These are phyloP conservation scores for Lingula anatina DNA, from an alignment of 2,888 invertebrate species.

Conservation along the genomic window DNA sequence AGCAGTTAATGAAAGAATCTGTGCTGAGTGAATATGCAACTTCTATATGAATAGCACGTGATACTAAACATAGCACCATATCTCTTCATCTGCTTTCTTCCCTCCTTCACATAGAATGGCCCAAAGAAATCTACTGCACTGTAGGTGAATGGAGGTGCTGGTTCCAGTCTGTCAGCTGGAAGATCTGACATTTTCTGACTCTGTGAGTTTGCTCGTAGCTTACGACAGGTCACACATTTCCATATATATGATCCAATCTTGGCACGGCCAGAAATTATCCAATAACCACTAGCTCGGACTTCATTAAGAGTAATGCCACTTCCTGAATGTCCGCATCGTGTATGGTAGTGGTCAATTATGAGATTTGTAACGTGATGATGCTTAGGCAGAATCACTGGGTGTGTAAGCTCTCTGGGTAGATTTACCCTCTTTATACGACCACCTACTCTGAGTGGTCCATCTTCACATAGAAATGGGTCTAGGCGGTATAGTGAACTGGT, in stretches of 20 bases:
- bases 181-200: conserved; percentile 8
- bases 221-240: background rate
- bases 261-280: too few relatives aligned
- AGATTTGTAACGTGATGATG: conserved; percentile 5
- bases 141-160: conserved; percentile 7
- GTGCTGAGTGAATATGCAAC: conserved; percentile 2
- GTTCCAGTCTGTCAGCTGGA: conserved; percentile 4
- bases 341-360: background rate
- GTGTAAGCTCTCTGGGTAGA: conserved; percentile 5
- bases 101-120: conserved; percentile 4
- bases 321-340: background rate
- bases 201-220: background rate
- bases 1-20: conserved; percentile 4
- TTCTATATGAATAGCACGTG: conserved; percentile 27
- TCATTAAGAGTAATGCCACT: too few relatives aligned
- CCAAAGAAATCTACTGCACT: conserved; percentile 6
- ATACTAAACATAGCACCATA: conserved; percentile 4
- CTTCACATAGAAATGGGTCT: too few relatives aligned
- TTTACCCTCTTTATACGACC: conserved; percentile 8
- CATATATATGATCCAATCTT: too few relatives aligned
- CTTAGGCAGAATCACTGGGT: conserved; percentile 10
- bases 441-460: too few relatives aligned
- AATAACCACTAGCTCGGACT: too few relatives aligned
- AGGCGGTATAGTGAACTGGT: too few relatives aligned
- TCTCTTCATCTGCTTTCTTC: conserved; percentile 1